phyloP scores from a whole-genome alignment of 2,888 invertebrate genomes.

The Calliphora vomitoria region DNA sequence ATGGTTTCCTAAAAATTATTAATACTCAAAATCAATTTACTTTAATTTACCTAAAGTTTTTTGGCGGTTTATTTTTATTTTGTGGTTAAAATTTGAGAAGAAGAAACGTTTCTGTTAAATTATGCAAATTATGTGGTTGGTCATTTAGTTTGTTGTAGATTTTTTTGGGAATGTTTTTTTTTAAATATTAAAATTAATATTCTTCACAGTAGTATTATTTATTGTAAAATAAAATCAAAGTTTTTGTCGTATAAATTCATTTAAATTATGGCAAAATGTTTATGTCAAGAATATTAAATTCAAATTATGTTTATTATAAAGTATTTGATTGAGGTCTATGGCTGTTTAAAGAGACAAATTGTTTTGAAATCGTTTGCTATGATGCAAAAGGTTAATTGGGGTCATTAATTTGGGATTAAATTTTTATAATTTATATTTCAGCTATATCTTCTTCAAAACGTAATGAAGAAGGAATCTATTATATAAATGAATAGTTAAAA shows the following conservation, averaged over 20 bases:
- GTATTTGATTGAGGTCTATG: background rate
- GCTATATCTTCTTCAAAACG: no score
- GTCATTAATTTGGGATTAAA: background rate
- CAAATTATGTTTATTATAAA: background rate
- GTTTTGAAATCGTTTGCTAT: background rate
- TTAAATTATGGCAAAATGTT: constrained; percentile 58
- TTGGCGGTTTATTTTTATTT: constrained; percentile 17
- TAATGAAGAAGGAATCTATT: no score
- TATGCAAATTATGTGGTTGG: constrained; percentile 51
- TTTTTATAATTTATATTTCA: background rate
- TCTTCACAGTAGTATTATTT: constrained; percentile 46
- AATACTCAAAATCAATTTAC: constrained; percentile 56
- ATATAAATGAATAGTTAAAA: no score
- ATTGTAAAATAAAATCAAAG: constrained; percentile 8
- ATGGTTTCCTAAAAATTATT: constrained; percentile 25
- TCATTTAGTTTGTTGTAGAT: constrained; percentile 29
- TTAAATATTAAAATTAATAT: constrained; percentile 53
- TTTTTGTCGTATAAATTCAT: constrained; percentile 40
- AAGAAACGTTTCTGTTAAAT: background rate
- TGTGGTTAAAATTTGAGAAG: constrained; percentile 1
- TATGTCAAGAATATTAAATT: constrained; percentile 28
- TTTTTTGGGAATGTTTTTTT: background rate
- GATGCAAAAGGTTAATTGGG: background rate
- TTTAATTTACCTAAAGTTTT: background rate
- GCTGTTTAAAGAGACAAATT: background rate